Percentiles rank a stretch among this genome's conserved stretches.
These are phyloP conservation scores for Carabus problematicus DNA, from an alignment of 2,888 invertebrate species.

Conservation along the genomic window DNA sequence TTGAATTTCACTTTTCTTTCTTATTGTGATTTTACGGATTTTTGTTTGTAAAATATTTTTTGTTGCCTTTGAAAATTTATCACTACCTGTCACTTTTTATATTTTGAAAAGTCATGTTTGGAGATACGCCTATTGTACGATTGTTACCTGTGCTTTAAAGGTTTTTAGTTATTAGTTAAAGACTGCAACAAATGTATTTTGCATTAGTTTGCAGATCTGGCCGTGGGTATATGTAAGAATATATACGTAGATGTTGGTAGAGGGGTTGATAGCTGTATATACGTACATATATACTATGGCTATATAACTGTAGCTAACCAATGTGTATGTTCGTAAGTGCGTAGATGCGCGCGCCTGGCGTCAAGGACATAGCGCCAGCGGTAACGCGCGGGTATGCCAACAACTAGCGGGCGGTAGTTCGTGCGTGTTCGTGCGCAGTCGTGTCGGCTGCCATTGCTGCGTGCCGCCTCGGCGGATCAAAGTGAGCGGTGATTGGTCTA, in stretches of 20 bases:
- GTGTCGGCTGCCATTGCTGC: conserved; percentile 67
- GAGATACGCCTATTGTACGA: background rate
- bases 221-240: background rate
- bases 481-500: conserved; percentile 58
- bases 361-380: conserved; percentile 33
- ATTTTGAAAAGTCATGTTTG: background rate
- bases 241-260: background rate
- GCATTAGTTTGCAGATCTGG: background rate
- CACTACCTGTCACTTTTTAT: conserved; percentile 1
- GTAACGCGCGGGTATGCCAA: conserved; percentile 10
- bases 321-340: background rate
- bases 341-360: conserved; percentile 9
- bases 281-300: conserved; percentile 7
- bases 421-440: conserved; percentile 67
- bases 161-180: background rate
- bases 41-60: too few species aligned
- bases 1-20: too few species aligned
- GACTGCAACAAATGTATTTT: too few species aligned
- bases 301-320: background rate
- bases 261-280: background rate
- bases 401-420: conserved; percentile 48
- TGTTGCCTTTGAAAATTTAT: too few species aligned
- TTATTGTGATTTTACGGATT: too few species aligned
- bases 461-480: conserved; percentile 60
- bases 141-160: background rate